Evolutionary conservation across 2,113 vertebrate genomes (phyloP).

Genomic region (Saccopteryx leptura): DNA sequence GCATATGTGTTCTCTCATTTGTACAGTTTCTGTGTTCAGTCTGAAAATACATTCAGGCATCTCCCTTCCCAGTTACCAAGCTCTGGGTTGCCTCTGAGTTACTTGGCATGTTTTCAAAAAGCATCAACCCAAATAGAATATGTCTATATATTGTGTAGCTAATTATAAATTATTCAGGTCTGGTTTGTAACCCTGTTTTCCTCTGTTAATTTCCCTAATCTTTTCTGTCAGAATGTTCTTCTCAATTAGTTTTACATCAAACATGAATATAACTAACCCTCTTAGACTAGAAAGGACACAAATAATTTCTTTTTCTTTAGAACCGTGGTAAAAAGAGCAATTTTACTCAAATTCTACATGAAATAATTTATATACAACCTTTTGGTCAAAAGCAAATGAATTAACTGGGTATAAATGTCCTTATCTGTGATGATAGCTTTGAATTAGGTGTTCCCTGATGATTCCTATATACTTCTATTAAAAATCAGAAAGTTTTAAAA

Average conservation of each 20-base stretch:
- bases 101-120: slow-evolving; percentile 11
- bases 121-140: slow-evolving; percentile 4
- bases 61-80: background rate
- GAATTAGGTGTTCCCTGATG: background rate
- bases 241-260: background rate
- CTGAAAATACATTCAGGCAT: slow-evolving; percentile 22
- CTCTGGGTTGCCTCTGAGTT: background rate
- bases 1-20: background rate
- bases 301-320: background rate
- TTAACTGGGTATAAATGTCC: background rate
- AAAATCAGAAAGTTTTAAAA: background rate
- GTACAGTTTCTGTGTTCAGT: background rate
- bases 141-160: background rate
- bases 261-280: background rate
- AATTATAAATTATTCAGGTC: slow-evolving; percentile 12
- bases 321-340: background rate
- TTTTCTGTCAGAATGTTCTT: background rate
- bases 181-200: slow-evolving; percentile 5
- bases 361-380: background rate
- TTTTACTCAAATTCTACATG: background rate
- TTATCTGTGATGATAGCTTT: background rate
- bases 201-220: slow-evolving; percentile 16
- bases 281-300: background rate
- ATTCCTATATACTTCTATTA: background rate
- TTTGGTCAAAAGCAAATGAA: background rate